Percentiles rank a stretch among this genome's conserved stretches.
phyloP scores from a whole-genome alignment of 2,113 vertebrate genomes.

The Struthidea cinerea region DNA sequence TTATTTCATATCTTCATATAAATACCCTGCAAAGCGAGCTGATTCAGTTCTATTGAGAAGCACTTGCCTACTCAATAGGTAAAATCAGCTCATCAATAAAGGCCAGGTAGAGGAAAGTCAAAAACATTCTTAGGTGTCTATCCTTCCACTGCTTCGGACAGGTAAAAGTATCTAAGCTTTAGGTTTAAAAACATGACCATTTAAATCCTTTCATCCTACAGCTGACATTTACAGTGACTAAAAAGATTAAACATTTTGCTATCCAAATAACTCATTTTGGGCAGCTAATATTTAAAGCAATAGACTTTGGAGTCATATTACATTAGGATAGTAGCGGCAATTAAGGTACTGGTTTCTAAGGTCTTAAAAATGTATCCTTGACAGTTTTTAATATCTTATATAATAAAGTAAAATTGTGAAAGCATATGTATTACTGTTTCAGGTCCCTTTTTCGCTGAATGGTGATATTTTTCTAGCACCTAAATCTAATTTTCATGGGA shows the following conservation, averaged over 20 bases:
- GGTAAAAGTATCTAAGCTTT: slow-evolving; percentile 39
- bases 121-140: neutral
- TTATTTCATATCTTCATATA: slow-evolving; percentile 8
- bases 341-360: slow-evolving; percentile 47
- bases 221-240: slow-evolving; percentile 65
- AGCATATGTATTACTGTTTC: neutral
- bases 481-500: neutral
- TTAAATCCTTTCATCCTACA: slow-evolving; percentile 68
- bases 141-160: neutral
- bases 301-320: slow-evolving; percentile 61
- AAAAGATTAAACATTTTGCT: slow-evolving; percentile 69
- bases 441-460: neutral
- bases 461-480: neutral
- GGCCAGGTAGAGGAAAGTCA: neutral
- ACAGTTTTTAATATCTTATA: neutral
- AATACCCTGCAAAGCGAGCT: slow-evolving; percentile 26
- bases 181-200: slow-evolving; percentile 61
- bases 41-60: neutral
- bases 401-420: neutral
- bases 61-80: neutral
- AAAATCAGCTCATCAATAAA: slow-evolving; percentile 33
- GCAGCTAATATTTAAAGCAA: slow-evolving; percentile 72
- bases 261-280: slow-evolving; percentile 66
- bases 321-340: slow-evolving; percentile 55
- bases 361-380: slow-evolving; percentile 13